phyloP scores from a whole-genome alignment of 2,888 invertebrate genomes.

The Ganaspis brasiliensis region DNA sequence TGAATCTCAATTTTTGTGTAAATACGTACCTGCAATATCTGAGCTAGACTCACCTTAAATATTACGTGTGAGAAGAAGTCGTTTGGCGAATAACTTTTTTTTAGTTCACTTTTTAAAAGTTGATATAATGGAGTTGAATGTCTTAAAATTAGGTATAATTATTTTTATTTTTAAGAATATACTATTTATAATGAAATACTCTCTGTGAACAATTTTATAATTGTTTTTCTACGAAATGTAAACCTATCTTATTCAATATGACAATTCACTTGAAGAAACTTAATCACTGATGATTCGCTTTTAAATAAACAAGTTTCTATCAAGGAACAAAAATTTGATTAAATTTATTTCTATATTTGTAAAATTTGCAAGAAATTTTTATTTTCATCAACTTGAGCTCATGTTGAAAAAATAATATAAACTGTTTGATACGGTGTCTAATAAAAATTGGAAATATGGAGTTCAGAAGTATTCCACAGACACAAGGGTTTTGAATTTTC shows the following conservation, averaged over 20 bases:
- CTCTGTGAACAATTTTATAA: slow-evolving; percentile 9
- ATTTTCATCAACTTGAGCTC: too few species aligned
- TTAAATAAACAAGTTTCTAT: slow-evolving; percentile 29
- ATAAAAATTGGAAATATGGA: too few species aligned
- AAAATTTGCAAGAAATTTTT: too few species aligned
- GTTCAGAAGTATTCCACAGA: too few species aligned
- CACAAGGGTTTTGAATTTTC: too few species aligned
- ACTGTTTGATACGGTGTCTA: too few species aligned
- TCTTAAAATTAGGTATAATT: background rate
- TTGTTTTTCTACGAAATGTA: slow-evolving; percentile 15
- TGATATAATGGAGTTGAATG: background rate
- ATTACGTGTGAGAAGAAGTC: background rate
- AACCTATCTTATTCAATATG: slow-evolving; percentile 23
- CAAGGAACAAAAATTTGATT: background rate
- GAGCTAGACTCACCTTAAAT: background rate
- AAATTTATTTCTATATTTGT: too few species aligned
- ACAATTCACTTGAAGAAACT: background rate
- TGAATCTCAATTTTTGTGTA: slow-evolving; percentile 20
- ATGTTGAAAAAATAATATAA: too few species aligned
- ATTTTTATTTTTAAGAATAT: background rate
- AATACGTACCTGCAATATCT: too few species aligned
- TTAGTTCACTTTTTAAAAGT: background rate
- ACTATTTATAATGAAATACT: slow-evolving; percentile 20
- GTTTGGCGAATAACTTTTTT: too few species aligned
- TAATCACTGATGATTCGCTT: background rate